These are phyloP conservation scores for Alloplasta piceator DNA, from an alignment of 2,888 invertebrate species.

Conservation along the genomic window DNA sequence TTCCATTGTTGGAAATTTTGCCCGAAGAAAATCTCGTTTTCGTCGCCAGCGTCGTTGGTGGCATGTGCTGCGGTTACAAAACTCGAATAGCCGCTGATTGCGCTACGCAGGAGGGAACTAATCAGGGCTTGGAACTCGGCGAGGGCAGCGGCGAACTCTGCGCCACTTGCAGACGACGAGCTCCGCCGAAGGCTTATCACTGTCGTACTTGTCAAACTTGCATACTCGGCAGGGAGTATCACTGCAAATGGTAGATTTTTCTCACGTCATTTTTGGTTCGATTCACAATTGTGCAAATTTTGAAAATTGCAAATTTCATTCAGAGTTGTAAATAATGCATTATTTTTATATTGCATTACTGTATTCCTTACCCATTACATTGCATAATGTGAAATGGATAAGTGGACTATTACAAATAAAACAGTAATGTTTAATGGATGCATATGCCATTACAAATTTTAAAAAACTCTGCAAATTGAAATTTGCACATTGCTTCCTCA, in stretches of 20 bases:
- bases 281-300: too few species aligned
- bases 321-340: too few species aligned
- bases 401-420: too few species aligned
- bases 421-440: too few species aligned
- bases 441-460: too few species aligned
- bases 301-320: too few species aligned
- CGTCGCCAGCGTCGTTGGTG: conserved; percentile 84
- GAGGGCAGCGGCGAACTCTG: conserved; percentile 84
- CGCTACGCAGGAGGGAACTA: conserved; percentile 64
- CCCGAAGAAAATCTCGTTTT: conserved; percentile 87
- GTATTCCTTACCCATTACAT: too few species aligned
- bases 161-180: conserved; percentile 86
- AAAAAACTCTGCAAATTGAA: too few species aligned
- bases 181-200: conserved; percentile 90
- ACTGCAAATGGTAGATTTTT: conserved; percentile 89
- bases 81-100: conserved; percentile 77
- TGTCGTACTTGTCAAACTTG: conserved; percentile 93
- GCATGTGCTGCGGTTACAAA: conserved; percentile 83
- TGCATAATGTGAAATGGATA: too few species aligned
- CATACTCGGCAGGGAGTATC: conserved; percentile 90
- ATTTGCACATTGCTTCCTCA: too few species aligned
- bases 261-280: neutral
- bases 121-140: conserved; percentile 77
- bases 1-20: conserved; percentile 89
- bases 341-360: too few species aligned